Percentiles rank a stretch among this genome's conserved stretches.
Evolutionary conservation across 2,797 vertebrate species (phyloP).

Genomic region (Natrix natrix): DNA sequence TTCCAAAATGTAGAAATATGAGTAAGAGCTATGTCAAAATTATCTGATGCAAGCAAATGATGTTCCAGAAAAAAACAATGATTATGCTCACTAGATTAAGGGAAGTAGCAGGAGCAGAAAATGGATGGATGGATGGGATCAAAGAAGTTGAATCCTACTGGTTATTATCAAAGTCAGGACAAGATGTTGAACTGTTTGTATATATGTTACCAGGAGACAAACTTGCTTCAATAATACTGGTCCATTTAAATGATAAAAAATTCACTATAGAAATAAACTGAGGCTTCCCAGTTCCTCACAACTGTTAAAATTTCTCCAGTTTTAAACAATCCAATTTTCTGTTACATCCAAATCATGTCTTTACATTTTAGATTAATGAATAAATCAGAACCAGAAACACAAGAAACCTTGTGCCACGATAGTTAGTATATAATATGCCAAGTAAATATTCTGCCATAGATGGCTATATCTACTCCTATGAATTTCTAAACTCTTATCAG

Average conservation of each 20-base stretch:
- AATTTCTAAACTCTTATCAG: constrained; percentile 27
- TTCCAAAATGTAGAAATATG: not conserved
- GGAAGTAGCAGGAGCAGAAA: not conserved
- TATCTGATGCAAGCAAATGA: not conserved
- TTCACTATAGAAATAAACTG: not conserved
- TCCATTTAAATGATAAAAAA: not conserved
- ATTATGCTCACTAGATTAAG: not conserved
- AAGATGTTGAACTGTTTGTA: not conserved
- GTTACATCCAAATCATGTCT: not conserved
- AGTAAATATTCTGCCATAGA: not conserved
- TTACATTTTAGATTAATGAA: not conserved
- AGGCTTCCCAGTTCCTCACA: not conserved
- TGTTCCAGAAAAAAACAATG: not conserved
- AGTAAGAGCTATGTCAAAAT: not conserved
- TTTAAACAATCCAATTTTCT: not conserved
- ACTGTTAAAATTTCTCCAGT: not conserved
- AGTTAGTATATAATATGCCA: not conserved
- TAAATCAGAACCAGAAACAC: not conserved
- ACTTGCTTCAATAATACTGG: not conserved
- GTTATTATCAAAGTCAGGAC: not conserved
- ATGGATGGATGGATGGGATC: not conserved
- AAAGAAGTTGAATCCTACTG: not conserved
- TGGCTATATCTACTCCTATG: not conserved
- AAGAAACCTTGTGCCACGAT: constrained; percentile 28
- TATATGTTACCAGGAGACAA: not conserved